A percentile compares a stretch with the other conserved stretches of the same genome.
Conservation (phyloP, 2,888 invertebrate species). For the Chydorus sphaericus region DNA sequence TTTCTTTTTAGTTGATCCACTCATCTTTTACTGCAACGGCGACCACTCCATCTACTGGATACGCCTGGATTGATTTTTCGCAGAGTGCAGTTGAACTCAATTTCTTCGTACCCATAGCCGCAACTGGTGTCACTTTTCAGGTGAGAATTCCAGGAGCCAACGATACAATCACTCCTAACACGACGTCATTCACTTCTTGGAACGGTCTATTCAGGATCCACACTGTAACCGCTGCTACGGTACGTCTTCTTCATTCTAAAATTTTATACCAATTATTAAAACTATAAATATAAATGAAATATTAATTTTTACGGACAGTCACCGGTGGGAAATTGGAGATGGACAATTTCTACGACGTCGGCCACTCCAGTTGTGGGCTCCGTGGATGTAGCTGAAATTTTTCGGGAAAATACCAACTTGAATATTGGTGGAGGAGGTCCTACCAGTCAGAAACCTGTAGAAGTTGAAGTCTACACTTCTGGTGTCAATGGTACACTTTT, state of each 20-base stretch:
- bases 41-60: neutral
- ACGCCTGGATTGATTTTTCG: neutral
- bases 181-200: no score
- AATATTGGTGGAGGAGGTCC: conserved; percentile 4
- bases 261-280: no score
- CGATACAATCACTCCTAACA: neutral
- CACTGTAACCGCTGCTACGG: neutral
- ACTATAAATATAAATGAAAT: no score
- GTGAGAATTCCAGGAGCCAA: neutral
- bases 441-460: neutral
- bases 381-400: neutral
- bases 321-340: neutral
- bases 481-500: neutral
- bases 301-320: no score
- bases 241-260: no score
- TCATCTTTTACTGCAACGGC: neutral
- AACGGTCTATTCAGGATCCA: neutral
- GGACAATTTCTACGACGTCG: neutral
- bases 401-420: neutral
- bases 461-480: neutral
- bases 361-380: neutral
- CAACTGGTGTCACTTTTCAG: neutral
- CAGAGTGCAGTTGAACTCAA: neutral
- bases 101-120: neutral
- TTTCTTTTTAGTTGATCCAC: neutral